Conservation (phyloP, 2,797 vertebrate genomes). For the Ibycter americanus region DNA sequence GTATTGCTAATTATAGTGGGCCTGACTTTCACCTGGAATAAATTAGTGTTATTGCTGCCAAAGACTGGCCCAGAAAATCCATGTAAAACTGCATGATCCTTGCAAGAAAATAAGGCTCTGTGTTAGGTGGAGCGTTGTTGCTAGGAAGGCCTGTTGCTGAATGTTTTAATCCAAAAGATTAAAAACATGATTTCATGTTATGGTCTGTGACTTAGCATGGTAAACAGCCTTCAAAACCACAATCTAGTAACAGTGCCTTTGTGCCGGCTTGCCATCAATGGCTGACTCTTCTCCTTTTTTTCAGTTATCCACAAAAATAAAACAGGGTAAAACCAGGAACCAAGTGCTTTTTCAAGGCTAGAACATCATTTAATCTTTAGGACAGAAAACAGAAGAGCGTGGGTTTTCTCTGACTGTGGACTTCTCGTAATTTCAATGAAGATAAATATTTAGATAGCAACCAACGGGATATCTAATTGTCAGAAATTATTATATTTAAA, state of each 20-base stretch:
- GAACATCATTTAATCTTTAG: not conserved
- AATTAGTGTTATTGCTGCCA: not conserved
- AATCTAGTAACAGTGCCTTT: slow-evolving; percentile 26
- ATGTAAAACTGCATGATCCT: not conserved
- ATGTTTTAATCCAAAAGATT: slow-evolving; percentile 17
- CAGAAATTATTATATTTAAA: slow-evolving; percentile 31
- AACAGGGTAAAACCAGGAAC: slow-evolving; percentile 11
- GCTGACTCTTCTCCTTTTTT: not conserved
- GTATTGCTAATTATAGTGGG: not conserved
- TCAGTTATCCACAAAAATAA: slow-evolving; percentile 27
- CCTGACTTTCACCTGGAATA: slow-evolving; percentile 31
- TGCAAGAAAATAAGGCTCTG: not conserved
- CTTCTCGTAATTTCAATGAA: slow-evolving; percentile 34
- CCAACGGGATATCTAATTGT: slow-evolving; percentile 48
- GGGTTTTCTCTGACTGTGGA: slow-evolving; percentile 6
- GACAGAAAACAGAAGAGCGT: not conserved
- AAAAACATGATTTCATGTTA: slow-evolving; percentile 50
- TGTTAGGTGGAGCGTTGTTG: not conserved
- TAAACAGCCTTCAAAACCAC: slow-evolving; percentile 63
- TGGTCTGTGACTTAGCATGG: slow-evolving; percentile 47
- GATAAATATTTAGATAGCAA: slow-evolving; percentile 47
- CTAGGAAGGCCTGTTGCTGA: slow-evolving; percentile 18
- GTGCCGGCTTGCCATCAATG: not conserved
- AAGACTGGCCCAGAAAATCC: not conserved
- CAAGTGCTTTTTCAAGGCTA: not conserved